These are phyloP conservation scores for Strix aluco DNA, from an alignment of 2,113 vertebrate species.

Conservation along the genomic window DNA sequence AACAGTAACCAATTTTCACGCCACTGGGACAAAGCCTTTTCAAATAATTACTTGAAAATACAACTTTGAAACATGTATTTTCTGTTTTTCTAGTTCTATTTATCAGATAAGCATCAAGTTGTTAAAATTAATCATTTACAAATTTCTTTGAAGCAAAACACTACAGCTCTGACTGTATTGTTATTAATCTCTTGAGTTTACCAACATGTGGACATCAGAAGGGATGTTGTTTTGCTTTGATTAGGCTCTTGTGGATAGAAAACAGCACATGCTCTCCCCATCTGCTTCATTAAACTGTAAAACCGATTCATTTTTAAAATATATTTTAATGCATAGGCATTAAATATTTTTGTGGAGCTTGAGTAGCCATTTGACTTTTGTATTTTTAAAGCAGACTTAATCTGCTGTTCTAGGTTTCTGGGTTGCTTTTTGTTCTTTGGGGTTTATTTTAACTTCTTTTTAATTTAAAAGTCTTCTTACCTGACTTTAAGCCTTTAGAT, in stretches of 20 bases:
- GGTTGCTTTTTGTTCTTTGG: not conserved
- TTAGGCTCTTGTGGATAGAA: not conserved
- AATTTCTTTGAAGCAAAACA: constrained; percentile 26
- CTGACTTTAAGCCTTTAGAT: constrained; percentile 14
- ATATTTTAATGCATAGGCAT: not conserved
- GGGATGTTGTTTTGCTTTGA: constrained; percentile 1
- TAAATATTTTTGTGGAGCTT: constrained; percentile 20
- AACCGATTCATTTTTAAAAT: not conserved
- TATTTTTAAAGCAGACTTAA: not conserved
- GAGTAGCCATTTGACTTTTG: not conserved
- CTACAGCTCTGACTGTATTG: not conserved
- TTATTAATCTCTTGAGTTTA: constrained; percentile 35
- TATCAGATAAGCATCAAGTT: constrained; percentile 43
- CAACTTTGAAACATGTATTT: constrained; percentile 4
- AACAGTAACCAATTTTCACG: constrained; percentile 6
- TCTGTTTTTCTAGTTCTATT: not conserved
- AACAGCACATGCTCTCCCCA: not conserved
- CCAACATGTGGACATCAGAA: not conserved
- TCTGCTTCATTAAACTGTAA: constrained; percentile 41
- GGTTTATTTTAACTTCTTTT: not conserved
- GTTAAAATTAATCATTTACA: constrained; percentile 58
- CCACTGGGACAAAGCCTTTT: constrained; percentile 24
- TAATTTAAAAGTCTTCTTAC: constrained; percentile 3
- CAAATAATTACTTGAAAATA: constrained; percentile 47
- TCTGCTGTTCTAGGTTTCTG: not conserved